Evolutionary conservation across 92 coral and sea anemone species (phyloP).

Genomic region (Siderastrea siderea): DNA sequence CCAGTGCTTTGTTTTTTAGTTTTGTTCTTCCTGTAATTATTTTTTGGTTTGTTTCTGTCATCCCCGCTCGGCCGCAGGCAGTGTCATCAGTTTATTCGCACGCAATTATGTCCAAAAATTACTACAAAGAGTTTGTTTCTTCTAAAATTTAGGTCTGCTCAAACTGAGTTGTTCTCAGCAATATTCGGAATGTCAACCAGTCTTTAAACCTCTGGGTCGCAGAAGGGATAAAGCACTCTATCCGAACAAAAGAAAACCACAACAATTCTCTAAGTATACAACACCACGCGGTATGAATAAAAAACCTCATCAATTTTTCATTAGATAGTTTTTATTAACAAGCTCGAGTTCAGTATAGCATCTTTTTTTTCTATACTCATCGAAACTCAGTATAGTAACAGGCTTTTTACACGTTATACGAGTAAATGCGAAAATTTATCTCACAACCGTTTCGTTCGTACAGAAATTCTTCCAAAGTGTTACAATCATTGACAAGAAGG

Average conservation of each 20-base stretch:
- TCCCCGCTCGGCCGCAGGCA: constrained; percentile 1
- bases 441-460: too few relatives aligned
- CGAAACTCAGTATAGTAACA: too few relatives aligned
- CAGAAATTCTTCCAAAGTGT: too few relatives aligned
- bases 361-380: background rate
- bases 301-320: constrained; percentile 25
- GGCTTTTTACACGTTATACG: too few relatives aligned
- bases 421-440: too few relatives aligned
- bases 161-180: background rate
- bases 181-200: background rate
- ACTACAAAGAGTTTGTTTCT: background rate
- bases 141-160: background rate
- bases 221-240: background rate
- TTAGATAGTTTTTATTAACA: constrained; percentile 4
- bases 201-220: background rate
- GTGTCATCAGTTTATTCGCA: background rate
- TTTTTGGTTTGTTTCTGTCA: background rate
- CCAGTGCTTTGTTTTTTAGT: constrained; percentile 12
- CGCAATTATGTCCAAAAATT: background rate
- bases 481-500: too few relatives aligned
- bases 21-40: constrained; percentile 15
- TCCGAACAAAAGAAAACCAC: constrained; percentile 27
- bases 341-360: background rate
- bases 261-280: constrained; percentile 11
- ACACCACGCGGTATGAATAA: constrained; percentile 35